phyloP scores from a whole-genome alignment of 2,113 vertebrate genomes.

The Kryptolebias marmoratus region DNA sequence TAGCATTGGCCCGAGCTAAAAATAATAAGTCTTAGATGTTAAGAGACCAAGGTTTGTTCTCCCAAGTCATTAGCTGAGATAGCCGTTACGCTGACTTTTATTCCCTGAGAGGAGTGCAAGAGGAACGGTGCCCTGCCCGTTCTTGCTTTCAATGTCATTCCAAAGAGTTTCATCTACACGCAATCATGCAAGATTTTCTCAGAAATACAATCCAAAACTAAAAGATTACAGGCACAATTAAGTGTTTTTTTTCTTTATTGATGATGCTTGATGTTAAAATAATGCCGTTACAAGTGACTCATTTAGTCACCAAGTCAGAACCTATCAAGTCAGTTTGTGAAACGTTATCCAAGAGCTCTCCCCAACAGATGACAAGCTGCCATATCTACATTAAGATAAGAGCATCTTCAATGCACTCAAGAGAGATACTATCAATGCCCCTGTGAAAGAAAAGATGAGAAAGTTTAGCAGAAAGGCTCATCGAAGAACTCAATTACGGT shows the following conservation, averaged over 20 bases:
- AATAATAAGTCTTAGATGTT: slow-evolving; percentile 86
- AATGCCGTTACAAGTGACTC: slow-evolving; percentile 42
- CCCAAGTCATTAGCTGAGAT: slow-evolving; percentile 86
- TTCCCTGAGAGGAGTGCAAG: slow-evolving; percentile 73
- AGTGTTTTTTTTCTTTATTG: neutral
- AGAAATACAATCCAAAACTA: slow-evolving; percentile 30
- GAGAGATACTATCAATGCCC: slow-evolving; percentile 74
- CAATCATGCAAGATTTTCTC: slow-evolving; percentile 53
- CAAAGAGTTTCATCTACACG: slow-evolving; percentile 74
- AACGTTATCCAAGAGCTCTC: slow-evolving; percentile 61
- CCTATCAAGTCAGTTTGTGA: slow-evolving; percentile 67
- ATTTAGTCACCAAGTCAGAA: slow-evolving; percentile 54
- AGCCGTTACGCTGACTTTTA: slow-evolving; percentile 80
- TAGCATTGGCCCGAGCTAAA: slow-evolving; percentile 83
- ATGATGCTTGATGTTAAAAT: slow-evolving; percentile 25
- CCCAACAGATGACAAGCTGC: slow-evolving; percentile 72
- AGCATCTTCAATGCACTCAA: slow-evolving; percentile 61
- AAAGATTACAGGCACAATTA: slow-evolving; percentile 10
- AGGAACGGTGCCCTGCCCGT: slow-evolving; percentile 68
- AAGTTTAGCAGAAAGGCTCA: slow-evolving; percentile 70
- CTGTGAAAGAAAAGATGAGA: slow-evolving; percentile 68
- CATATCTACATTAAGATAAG: slow-evolving; percentile 73
- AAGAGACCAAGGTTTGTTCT: slow-evolving; percentile 86
- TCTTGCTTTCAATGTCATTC: slow-evolving; percentile 82
- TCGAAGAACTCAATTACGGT: slow-evolving; percentile 73